Conservation (phyloP, 2,888 invertebrate species). For the Koerneria pararmatus region DNA sequence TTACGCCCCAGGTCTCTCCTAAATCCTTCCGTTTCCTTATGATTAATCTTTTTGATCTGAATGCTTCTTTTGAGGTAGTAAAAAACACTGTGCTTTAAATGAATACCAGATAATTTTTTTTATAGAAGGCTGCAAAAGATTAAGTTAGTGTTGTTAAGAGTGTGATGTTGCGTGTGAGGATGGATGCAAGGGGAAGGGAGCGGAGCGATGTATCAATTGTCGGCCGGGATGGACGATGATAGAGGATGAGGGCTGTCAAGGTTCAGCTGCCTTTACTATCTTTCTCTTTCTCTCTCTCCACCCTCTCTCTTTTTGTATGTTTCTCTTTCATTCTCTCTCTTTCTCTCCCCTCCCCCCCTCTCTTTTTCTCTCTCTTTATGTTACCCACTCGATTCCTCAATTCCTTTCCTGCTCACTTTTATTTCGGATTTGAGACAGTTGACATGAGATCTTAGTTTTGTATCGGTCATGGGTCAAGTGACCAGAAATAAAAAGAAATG, state of each 20-base stretch:
- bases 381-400: not conserved
- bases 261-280: slow-evolving; percentile 27
- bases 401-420: not conserved
- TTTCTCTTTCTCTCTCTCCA: not conserved
- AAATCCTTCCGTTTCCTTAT: too few relatives aligned
- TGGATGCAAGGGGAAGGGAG: slow-evolving; percentile 41
- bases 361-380: not conserved
- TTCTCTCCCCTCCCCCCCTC: not conserved
- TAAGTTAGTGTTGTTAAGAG: slow-evolving; percentile 34
- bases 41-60: too few relatives aligned
- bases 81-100: too few relatives aligned
- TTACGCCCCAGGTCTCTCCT: too few relatives aligned
- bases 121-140: not conserved
- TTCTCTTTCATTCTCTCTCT: not conserved
- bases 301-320: not conserved
- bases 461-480: too few relatives aligned
- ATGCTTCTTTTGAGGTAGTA: too few relatives aligned
- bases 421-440: too few relatives aligned
- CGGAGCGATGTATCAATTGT: slow-evolving; percentile 51
- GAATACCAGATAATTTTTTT: too few relatives aligned
- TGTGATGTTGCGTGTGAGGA: slow-evolving; percentile 56
- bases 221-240: slow-evolving; percentile 45
- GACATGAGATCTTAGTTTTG: too few relatives aligned
- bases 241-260: slow-evolving; percentile 46
- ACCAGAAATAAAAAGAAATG: too few relatives aligned